Conservation (phyloP, 35 echinoderm and acorn worm genomes). For the Strongylocentrotus purpuratus region DNA sequence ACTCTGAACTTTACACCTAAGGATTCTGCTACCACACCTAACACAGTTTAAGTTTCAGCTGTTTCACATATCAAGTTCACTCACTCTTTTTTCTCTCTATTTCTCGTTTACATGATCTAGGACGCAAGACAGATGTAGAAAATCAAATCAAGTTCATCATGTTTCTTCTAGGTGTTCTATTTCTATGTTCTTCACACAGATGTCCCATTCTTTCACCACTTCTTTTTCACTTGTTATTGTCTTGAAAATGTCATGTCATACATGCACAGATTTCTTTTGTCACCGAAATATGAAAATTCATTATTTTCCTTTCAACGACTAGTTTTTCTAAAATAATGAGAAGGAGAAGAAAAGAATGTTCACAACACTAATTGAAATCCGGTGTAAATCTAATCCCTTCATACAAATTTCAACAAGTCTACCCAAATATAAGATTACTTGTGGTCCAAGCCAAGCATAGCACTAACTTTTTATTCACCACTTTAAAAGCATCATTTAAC, state of each 20-base stretch:
- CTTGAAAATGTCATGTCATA: neutral
- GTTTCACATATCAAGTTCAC: conserved; percentile 21
- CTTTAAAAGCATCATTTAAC: neutral
- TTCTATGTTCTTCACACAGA: neutral
- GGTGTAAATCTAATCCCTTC: neutral
- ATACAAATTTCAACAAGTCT: neutral
- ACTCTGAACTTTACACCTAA: neutral
- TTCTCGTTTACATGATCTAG: neutral
- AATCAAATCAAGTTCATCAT: neutral
- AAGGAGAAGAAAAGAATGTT: neutral
- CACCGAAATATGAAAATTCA: neutral
- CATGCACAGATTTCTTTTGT: neutral
- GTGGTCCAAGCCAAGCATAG: neutral
- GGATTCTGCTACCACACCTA: conserved; percentile 18
- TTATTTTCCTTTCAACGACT: neutral
- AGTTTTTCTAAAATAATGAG: neutral
- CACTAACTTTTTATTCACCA: neutral
- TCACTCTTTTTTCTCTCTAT: neutral
- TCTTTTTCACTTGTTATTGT: neutral
- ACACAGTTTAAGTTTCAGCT: conserved; percentile 28
- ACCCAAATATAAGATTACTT: neutral
- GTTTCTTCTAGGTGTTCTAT: neutral
- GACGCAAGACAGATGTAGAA: neutral
- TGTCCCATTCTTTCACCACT: neutral
- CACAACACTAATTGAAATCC: neutral